phyloP scores from a whole-genome alignment of 2,888 invertebrate genomes.

The Brachylomia viminalis region DNA sequence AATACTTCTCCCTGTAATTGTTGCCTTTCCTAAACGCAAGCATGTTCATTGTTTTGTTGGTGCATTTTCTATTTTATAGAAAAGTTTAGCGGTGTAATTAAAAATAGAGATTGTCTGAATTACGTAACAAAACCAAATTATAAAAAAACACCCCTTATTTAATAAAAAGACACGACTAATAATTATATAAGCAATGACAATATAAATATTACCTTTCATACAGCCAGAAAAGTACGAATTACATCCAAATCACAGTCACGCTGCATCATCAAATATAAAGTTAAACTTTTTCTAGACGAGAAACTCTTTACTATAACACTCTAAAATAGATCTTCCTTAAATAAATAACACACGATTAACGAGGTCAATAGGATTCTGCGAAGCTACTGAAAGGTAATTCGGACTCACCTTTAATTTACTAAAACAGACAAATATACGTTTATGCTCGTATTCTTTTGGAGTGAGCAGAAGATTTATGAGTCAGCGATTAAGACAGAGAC shows the following conservation, averaged over 20 bases:
- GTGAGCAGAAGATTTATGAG: conserved; percentile 34
- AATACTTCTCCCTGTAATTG: background rate
- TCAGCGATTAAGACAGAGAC: conserved; percentile 34
- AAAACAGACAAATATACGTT: conserved; percentile 49
- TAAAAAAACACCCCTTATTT: background rate
- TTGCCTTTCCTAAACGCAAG: background rate
- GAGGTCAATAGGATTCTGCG: conserved; percentile 65
- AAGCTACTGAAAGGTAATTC: conserved; percentile 50
- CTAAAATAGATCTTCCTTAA: conserved; percentile 64
- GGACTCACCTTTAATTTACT: conserved; percentile 61
- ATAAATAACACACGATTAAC: conserved; percentile 63
- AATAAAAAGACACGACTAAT: background rate
- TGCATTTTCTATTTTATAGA: background rate
- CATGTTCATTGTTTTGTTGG: too few relatives aligned
- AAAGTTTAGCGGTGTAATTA: background rate
- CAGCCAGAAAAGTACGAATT: background rate
- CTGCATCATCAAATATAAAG: conserved; percentile 25
- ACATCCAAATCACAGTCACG: conserved; percentile 15
- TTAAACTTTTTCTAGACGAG: conserved; percentile 54
- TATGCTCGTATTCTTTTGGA: conserved; percentile 45
- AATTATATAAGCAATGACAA: background rate
- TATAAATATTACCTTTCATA: background rate
- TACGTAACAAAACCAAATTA: background rate
- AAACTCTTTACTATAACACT: conserved; percentile 57
- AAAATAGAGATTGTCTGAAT: background rate